A percentile compares a stretch with the other conserved stretches of the same genome.
phyloP scores from a whole-genome alignment of 2,797 vertebrate species.

The Falco novaeseelandiae region DNA sequence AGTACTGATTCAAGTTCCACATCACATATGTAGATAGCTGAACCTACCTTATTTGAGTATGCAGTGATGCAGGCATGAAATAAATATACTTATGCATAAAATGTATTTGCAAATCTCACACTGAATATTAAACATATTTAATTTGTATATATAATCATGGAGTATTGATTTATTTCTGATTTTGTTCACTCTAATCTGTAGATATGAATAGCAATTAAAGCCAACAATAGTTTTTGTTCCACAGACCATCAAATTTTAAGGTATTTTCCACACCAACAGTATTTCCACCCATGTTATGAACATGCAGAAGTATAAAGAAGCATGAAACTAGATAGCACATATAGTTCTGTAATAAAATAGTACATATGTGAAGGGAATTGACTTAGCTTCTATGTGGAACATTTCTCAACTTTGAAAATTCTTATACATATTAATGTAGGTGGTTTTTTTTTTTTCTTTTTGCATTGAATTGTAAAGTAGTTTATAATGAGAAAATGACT shows the following conservation, averaged over 20 bases:
- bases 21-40: not conserved
- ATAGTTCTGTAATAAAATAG: not conserved
- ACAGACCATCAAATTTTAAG: not conserved
- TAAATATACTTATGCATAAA: constrained; percentile 35
- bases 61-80: constrained; percentile 26
- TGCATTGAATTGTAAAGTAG: constrained; percentile 61
- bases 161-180: not conserved
- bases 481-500: constrained; percentile 66
- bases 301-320: not conserved
- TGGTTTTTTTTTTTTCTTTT: not conserved
- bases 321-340: not conserved
- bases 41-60: not conserved
- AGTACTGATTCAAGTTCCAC: not conserved
- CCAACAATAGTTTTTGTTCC: not conserved
- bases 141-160: constrained; percentile 15
- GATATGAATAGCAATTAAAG: not conserved
- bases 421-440: constrained; percentile 51
- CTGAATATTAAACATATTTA: constrained; percentile 29
- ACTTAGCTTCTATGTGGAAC: not conserved
- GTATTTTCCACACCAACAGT: not conserved
- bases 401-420: constrained; percentile 17
- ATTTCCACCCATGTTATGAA: not conserved
- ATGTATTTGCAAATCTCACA: constrained; percentile 15
- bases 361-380: constrained; percentile 13
- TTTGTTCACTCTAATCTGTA: not conserved